These are phyloP conservation scores for Oscheius sp. DNA, from an alignment of 2,888 invertebrate species.

Conservation along the genomic window DNA sequence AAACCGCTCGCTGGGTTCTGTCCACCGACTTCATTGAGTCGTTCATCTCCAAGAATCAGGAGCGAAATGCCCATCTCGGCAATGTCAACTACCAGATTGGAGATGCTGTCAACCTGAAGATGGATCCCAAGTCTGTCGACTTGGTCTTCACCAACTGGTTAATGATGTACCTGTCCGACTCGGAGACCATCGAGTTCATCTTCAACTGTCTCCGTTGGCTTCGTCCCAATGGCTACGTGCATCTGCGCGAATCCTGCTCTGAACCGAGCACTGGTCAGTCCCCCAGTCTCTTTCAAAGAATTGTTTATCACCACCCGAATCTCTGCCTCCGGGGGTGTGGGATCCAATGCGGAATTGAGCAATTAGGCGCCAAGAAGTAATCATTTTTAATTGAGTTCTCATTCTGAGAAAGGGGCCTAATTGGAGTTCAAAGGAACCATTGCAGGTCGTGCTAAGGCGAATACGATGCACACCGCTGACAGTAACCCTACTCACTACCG, in stretches of 20 bases:
- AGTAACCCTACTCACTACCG: slow-evolving; percentile 73
- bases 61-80: slow-evolving; percentile 74
- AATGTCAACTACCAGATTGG: slow-evolving; percentile 76
- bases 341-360: slow-evolving; percentile 4
- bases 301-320: not conserved
- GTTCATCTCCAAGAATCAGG: slow-evolving; percentile 76
- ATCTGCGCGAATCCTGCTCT: slow-evolving; percentile 78
- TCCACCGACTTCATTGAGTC: slow-evolving; percentile 78
- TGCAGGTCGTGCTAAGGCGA: slow-evolving; percentile 51
- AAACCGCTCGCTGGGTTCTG: slow-evolving; percentile 75
- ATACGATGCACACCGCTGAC: slow-evolving; percentile 60
- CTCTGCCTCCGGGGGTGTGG: not conserved
- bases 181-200: slow-evolving; percentile 75
- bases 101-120: slow-evolving; percentile 77
- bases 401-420: not conserved
- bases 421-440: not conserved
- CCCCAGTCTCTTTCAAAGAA: not conserved
- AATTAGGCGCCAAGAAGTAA: not conserved
- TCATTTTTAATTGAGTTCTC: slow-evolving; percentile 2
- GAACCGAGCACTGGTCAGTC: slow-evolving; percentile 76
- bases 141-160: slow-evolving; percentile 79
- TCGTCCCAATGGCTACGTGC: slow-evolving; percentile 76
- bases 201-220: slow-evolving; percentile 76
- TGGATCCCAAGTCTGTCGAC: slow-evolving; percentile 75
- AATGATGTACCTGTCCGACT: slow-evolving; percentile 78